Percentiles rank a stretch among this genome's conserved stretches.
Evolutionary conservation across 2,113 vertebrate species (phyloP).

Genomic region (Stomatorhinus ivindoensis): DNA sequence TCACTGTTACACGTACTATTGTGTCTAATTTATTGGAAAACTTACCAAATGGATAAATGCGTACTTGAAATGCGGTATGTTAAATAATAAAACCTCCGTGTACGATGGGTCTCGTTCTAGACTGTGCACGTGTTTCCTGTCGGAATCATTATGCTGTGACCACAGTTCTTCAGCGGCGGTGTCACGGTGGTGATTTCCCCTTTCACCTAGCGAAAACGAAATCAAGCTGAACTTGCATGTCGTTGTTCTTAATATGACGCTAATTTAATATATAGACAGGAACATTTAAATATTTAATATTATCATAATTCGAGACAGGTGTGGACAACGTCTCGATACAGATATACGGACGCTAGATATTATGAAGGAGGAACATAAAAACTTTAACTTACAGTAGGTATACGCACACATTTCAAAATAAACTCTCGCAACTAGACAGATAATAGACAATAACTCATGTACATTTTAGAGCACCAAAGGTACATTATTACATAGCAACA

Average conservation of each 20-base stretch:
- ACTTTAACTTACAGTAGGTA: neutral
- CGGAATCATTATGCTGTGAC: slow-evolving; percentile 12
- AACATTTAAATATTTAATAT: neutral
- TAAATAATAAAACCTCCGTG: neutral
- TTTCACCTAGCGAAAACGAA: slow-evolving; percentile 5
- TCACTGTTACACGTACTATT: neutral
- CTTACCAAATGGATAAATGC: neutral
- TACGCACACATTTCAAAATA: neutral
- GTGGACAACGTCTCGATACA: neutral
- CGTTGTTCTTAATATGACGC: neutral
- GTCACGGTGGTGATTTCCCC: neutral
- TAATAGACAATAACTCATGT: neutral
- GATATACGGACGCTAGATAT: neutral
- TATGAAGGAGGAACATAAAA: neutral
- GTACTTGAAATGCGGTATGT: neutral
- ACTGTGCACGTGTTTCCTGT: neutral
- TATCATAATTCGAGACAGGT: neutral
- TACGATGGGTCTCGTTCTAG: neutral
- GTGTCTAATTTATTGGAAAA: neutral
- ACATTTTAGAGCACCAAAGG: neutral
- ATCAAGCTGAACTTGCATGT: neutral
- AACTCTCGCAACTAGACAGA: neutral
- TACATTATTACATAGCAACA: neutral
- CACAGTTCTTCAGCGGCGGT: neutral
- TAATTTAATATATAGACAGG: neutral